Base-by-base conservation (phyloP, 2,113 vertebrate species). In the Ailuropoda melanoleuca region DNA sequence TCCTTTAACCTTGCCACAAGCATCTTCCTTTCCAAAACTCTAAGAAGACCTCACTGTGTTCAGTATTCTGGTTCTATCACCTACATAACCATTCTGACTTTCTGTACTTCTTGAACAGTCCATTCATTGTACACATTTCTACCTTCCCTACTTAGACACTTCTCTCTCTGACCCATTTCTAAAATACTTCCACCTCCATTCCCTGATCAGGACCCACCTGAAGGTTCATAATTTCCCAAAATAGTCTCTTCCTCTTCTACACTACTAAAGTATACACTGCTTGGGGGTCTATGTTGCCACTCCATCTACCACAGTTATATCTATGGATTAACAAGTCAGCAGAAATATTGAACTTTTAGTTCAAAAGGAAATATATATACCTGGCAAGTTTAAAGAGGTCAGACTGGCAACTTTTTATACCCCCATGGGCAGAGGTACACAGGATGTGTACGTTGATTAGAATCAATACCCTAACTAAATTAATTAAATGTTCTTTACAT, bases 1-100 rank as follows among this genome's bases (percentile, higher is more conserved):
- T 68, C 88, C 81, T 97, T 68, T 89, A 82, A 80, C 46, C 26
- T 95, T 90, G 64, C 53, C 72, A 74, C 58, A 93, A 56, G 26
- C 11, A 10, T 86, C 58, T 91, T 95, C 43, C 74, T 84, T 75
- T 82, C 77, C 89, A 48, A 95, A 92, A 89, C 31, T 80, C 55
- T 37, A 46, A 62, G 64, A 90, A 81, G 46, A 93, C 5, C n/a
- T 93, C 64, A 86, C 58, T 55, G 74, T 82, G 23, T 43, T 89
- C 56, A 94, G 9, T 43, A 75, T 50, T 85, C 81, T 68, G 6
- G 3, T 89, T 88, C 58, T 78, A 74, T 55, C 39, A 39, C 19
- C 50, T 85, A 88, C 21, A 4, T 53, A 75, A 93, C 18, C 34
- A 64, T 74, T 90, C 37, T 60, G 34, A 50, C 91, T 95, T 93